phyloP scores from a whole-genome alignment of 2,888 invertebrate species.

The Drosophila eohydei region DNA sequence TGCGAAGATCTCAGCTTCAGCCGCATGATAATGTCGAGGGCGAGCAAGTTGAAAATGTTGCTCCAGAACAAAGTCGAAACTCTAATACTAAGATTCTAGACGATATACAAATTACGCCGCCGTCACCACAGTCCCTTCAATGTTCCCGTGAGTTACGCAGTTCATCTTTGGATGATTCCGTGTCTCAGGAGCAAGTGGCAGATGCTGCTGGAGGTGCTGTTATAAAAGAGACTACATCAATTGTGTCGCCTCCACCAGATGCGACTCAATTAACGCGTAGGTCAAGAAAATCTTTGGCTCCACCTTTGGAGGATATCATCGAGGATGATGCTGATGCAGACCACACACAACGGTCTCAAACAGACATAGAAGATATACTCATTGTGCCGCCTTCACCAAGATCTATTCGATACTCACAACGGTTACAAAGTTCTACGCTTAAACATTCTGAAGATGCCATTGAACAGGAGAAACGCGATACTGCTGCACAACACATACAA shows the following conservation, averaged over 20 bases:
- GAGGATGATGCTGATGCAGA: background rate
- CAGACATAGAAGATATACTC: background rate
- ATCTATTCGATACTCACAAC: conserved; percentile 6
- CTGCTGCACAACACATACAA: background rate
- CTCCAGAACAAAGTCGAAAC: background rate
- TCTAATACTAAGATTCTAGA: background rate
- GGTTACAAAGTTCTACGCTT: background rate
- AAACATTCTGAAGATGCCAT: background rate
- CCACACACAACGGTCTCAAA: background rate
- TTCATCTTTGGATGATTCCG: background rate
- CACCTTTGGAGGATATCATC: background rate
- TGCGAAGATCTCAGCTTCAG: background rate
- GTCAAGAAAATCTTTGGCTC: background rate
- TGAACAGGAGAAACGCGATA: background rate
- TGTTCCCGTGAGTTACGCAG: background rate
- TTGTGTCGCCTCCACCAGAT: background rate
- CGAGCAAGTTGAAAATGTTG: background rate
- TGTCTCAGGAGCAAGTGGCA: background rate
- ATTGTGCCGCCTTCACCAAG: conserved; percentile 42
- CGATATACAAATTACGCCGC: conserved; percentile 7
- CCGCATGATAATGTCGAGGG: background rate
- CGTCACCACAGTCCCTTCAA: background rate
- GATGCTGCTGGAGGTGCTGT: background rate
- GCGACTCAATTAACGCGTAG: background rate
- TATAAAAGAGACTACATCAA: background rate